phyloP scores from a whole-genome alignment of 2,888 invertebrate species.

The Drosophila formosana region DNA sequence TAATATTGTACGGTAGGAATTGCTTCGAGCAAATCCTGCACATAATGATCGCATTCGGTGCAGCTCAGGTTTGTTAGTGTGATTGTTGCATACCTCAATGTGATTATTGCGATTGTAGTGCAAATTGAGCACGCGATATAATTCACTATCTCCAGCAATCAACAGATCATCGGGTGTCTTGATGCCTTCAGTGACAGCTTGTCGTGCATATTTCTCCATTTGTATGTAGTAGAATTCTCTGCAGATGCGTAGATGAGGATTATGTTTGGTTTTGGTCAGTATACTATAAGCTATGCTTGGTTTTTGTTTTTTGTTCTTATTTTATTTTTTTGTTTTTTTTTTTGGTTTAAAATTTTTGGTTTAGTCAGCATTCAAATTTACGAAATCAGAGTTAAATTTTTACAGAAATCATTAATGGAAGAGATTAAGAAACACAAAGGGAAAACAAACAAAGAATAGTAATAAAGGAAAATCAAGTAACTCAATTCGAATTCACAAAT shows the following conservation, averaged over 20 bases:
- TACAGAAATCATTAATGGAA: slow-evolving; percentile 25
- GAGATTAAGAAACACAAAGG: slow-evolving; percentile 17
- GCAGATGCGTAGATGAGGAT: slow-evolving; percentile 85
- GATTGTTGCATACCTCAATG: slow-evolving; percentile 84
- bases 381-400: slow-evolving; percentile 57
- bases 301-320: slow-evolving; percentile 23
- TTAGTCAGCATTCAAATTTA: slow-evolving; percentile 75
- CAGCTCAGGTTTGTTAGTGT: slow-evolving; percentile 38
- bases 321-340: slow-evolving; percentile 20
- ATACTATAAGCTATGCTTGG: slow-evolving; percentile 58
- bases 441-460: slow-evolving; percentile 11
- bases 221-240: slow-evolving; percentile 99
- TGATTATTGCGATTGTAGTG: slow-evolving; percentile 98
- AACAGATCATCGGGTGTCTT: slow-evolving; percentile 96
- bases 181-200: slow-evolving; percentile 98
- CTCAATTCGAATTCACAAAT: slow-evolving; percentile 61
- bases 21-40: not conserved
- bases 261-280: slow-evolving; percentile 76
- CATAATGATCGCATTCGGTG: slow-evolving; percentile 28
- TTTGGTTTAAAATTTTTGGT: slow-evolving; percentile 31
- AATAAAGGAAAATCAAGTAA: slow-evolving; percentile 45
- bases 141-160: slow-evolving; percentile 97
- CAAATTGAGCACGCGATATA: slow-evolving; percentile 98
- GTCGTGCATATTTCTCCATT: slow-evolving; percentile 99
- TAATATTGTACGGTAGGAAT: not conserved